Base-by-base conservation (phyloP, 1,140 invertebrate genomes). In the Diabrotica undecimpunctata region DNA sequence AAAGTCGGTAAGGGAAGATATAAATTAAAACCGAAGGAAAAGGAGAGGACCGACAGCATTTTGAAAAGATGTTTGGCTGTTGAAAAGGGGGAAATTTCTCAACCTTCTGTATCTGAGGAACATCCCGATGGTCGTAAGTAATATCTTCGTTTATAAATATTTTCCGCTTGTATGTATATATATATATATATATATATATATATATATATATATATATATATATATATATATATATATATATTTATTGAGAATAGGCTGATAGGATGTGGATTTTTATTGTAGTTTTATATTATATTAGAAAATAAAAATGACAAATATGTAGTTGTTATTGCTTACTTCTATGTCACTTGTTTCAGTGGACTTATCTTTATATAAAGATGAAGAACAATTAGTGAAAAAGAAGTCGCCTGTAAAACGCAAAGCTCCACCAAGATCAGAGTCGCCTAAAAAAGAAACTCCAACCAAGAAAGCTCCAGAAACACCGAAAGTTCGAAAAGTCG, bases 81-180 rank as follows among this genome's bases (percentile, higher is more conserved):
- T 25, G 93, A 95, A 78, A 87, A 87, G 75, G 90, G 87, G 57
- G 85, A 85, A 65, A 86, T 85, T 64, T 84, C 83, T 61, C 79
- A 80, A 56, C 82, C 87, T 9, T 81, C 83, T 37, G 81, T 93
- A 61, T 91, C 91, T 8, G 90, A 92, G 75, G 91, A 92, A 75
- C 90, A 93, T 80, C 91, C 91, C 0, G 92, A 95, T 83, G 92
- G 91, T 72, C 80, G 91, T 94, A 77, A 86, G 89, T 89, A 74
- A 10, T 25, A 25, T 25, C 25, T 25, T 25, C 4, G 25, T 25
- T 25, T 25, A 25, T 25, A 25, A 25, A 25, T 25, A 4, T 25
- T 25, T 25, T 25, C 1, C 25, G 14, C 46, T 8, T 50, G n/a
- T 50, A 50, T n/a, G n/a, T 8, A 50, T n/a, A 50, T n/a, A n/a